phyloP scores from a whole-genome alignment of 1,140 invertebrate species.

The Holotrichia oblita region DNA sequence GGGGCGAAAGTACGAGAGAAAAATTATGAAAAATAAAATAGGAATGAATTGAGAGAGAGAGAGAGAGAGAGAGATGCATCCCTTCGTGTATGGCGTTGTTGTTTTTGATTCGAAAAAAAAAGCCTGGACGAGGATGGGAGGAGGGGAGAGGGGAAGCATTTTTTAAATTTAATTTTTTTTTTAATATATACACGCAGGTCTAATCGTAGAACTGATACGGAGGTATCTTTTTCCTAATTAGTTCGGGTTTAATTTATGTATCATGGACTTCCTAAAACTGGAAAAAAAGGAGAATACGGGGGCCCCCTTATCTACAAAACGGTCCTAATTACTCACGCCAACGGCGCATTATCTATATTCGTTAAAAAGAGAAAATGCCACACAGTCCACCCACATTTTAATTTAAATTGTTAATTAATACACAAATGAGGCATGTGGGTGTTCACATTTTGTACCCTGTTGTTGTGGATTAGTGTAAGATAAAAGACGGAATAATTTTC shows the following conservation, averaged over 20 bases:
- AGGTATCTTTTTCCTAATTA: not conserved
- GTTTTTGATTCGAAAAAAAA: not conserved
- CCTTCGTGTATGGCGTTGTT: not conserved
- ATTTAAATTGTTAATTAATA: not conserved
- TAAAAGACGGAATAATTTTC: too few species aligned
- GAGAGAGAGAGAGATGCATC: too few species aligned
- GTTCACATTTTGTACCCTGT: too few species aligned
- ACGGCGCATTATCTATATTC: conserved; percentile 1
- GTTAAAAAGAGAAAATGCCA: not conserved
- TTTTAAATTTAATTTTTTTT: too few species aligned
- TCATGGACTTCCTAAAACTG: not conserved
- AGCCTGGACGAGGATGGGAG: too few species aligned
- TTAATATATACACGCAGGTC: not conserved
- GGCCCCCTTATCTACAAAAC: conserved; percentile 18
- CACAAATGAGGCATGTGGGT: not conserved
- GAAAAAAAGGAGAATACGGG: not conserved
- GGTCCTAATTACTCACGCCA: conserved; percentile 28
- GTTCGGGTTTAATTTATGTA: not conserved
- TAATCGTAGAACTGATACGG: conserved; percentile 4
- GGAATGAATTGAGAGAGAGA: not conserved
- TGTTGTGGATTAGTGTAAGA: too few species aligned
- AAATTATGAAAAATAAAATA: conserved; percentile 14
- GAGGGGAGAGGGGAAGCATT: too few species aligned
- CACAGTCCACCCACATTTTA: too few species aligned
- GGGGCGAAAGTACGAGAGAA: not conserved